Conservation (phyloP, 2,888 invertebrate genomes). For the Polyommatus icarus region DNA sequence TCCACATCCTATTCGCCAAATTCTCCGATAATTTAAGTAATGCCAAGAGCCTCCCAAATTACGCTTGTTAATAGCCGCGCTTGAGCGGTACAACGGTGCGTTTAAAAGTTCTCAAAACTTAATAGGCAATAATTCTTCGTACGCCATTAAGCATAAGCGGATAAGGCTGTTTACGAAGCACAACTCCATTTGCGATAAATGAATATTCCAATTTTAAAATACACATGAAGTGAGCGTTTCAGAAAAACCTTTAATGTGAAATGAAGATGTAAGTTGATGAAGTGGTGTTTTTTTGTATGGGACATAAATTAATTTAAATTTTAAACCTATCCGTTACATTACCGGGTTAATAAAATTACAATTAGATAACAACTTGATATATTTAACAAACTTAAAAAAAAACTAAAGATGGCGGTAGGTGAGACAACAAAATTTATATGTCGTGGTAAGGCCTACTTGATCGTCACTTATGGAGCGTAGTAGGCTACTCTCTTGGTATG, state of each 20-base stretch:
- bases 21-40: slow-evolving; percentile 4
- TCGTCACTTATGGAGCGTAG: too few species aligned
- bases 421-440: too few species aligned
- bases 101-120: slow-evolving; percentile 43
- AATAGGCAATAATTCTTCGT: slow-evolving; percentile 41
- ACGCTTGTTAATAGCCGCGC: slow-evolving; percentile 37
- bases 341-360: too few species aligned
- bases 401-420: too few species aligned
- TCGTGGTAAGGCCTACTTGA: too few species aligned
- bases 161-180: slow-evolving; percentile 24
- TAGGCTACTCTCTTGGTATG: too few species aligned
- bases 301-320: too few species aligned
- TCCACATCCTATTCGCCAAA: background rate
- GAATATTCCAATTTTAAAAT: background rate
- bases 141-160: slow-evolving; percentile 41
- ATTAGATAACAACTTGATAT: too few species aligned
- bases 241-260: background rate
- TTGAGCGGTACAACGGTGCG: slow-evolving; percentile 42
- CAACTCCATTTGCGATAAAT: slow-evolving; percentile 7
- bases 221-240: background rate
- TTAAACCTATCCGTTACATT: too few species aligned
- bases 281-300: too few species aligned
- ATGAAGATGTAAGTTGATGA: too few species aligned
- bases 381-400: too few species aligned
- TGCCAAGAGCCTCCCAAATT: background rate